Evolutionary conservation across 2,797 vertebrate species (phyloP).

Genomic region (Sphenopsis melanotis): DNA sequence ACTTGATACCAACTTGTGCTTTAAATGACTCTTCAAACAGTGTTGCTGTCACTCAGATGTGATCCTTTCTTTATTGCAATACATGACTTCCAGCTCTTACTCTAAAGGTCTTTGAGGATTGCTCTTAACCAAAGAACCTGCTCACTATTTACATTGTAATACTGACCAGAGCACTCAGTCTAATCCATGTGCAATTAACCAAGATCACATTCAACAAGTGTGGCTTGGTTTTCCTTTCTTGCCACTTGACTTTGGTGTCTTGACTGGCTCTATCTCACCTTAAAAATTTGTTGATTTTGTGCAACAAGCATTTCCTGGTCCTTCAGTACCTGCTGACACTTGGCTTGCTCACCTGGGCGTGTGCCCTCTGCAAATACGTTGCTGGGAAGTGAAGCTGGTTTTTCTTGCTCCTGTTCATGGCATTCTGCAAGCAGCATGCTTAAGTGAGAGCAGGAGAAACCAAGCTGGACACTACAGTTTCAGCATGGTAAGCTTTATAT

Average conservation of each 20-base stretch:
- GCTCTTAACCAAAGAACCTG: background rate
- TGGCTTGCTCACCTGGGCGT: slow-evolving; percentile 52
- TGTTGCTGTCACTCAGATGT: background rate
- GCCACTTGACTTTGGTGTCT: background rate
- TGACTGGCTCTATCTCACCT: background rate
- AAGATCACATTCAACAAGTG: background rate
- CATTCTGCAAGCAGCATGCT: background rate
- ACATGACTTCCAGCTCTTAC: background rate
- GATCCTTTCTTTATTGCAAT: background rate
- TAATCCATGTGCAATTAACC: background rate
- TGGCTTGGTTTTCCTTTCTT: background rate
- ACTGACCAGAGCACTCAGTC: background rate
- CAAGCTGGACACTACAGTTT: background rate
- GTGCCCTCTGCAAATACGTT: slow-evolving; percentile 59
- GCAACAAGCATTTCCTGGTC: slow-evolving; percentile 7
- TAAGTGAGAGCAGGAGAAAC: background rate
- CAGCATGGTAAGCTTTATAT: background rate
- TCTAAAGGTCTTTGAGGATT: background rate
- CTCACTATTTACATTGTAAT: background rate
- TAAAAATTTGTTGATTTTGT: background rate
- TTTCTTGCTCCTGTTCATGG: slow-evolving; percentile 63
- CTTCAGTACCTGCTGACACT: slow-evolving; percentile 20
- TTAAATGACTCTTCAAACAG: background rate
- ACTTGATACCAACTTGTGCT: background rate
- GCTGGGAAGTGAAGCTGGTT: slow-evolving; percentile 61